Percentiles rank a stretch among this genome's conserved stretches.
phyloP scores from a whole-genome alignment of 2,113 vertebrate species.

The Bostrychus sinensis region DNA sequence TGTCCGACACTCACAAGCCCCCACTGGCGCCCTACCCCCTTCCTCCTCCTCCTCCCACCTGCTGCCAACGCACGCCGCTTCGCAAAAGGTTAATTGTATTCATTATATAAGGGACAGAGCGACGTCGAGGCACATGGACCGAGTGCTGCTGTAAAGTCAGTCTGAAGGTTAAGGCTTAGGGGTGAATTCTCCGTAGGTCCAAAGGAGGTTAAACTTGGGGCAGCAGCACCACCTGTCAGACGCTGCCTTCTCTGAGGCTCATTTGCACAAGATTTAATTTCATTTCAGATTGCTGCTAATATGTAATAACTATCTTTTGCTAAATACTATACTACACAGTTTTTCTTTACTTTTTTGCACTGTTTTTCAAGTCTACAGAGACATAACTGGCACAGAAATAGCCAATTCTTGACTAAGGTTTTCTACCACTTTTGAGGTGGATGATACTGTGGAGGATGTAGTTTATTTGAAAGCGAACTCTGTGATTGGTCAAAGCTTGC shows the following conservation, averaged over 20 bases:
- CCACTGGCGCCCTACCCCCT: slow-evolving; percentile 43
- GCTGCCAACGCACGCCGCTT: slow-evolving; percentile 53
- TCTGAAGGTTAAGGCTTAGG: slow-evolving; percentile 57
- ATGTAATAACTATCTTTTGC: neutral
- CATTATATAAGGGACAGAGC: slow-evolving; percentile 68
- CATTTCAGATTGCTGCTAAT: neutral
- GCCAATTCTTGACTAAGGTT: too few species aligned
- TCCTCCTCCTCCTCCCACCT: slow-evolving; percentile 58
- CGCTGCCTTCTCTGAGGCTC: slow-evolving; percentile 16
- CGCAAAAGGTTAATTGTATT: slow-evolving; percentile 79
- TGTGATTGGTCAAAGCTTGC: too few species aligned
- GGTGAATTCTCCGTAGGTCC: slow-evolving; percentile 45
- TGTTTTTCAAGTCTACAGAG: too few species aligned
- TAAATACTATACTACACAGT: too few species aligned
- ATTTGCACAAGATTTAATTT: neutral
- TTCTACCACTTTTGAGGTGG: too few species aligned
- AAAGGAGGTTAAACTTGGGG: slow-evolving; percentile 47
- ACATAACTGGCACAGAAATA: too few species aligned
- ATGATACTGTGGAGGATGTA: too few species aligned
- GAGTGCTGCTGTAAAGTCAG: slow-evolving; percentile 56
- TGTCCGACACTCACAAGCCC: slow-evolving; percentile 57
- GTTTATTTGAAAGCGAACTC: too few species aligned
- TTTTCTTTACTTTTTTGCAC: too few species aligned
- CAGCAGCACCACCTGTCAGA: slow-evolving; percentile 54
- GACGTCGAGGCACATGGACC: slow-evolving; percentile 23